Evolutionary conservation across 2,888 invertebrate species (phyloP).

Genomic region (Incurvaria masculella): DNA sequence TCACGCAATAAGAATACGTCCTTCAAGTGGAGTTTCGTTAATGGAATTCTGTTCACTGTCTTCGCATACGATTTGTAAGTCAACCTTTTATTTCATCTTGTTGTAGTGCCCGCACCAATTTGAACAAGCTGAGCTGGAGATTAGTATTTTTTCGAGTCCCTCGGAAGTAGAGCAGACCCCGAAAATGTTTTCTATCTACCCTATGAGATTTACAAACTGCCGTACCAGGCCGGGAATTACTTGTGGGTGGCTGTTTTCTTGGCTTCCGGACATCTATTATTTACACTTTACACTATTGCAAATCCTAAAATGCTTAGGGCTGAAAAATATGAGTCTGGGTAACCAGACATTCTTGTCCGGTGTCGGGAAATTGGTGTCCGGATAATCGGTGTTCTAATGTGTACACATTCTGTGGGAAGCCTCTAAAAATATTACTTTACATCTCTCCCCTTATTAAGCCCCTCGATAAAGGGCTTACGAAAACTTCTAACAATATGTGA

Average conservation of each 20-base stretch:
- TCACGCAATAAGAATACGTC: slow-evolving; percentile 48
- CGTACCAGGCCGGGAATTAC: slow-evolving; percentile 2
- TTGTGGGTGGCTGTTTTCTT: slow-evolving; percentile 19
- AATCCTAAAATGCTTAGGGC: no score
- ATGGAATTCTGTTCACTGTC: slow-evolving; percentile 49
- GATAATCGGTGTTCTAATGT: no score
- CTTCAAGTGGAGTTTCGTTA: slow-evolving; percentile 58
- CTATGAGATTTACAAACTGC: slow-evolving; percentile 9
- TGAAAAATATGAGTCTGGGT: no score
- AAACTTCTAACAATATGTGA: no score
- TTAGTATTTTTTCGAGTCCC: slow-evolving; percentile 39
- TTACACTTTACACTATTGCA: no score
- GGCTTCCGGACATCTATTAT: no score
- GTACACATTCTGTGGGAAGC: no score
- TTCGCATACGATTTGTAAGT: slow-evolving; percentile 62
- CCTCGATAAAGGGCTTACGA: no score
- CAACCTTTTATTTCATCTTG: not conserved
- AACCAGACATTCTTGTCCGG: no score
- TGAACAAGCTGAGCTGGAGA: slow-evolving; percentile 20
- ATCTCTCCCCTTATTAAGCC: no score
- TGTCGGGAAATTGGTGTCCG: no score
- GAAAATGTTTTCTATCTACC: slow-evolving; percentile 17
- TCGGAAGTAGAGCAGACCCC: slow-evolving; percentile 28
- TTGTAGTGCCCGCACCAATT: not conserved
- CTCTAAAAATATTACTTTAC: no score